Evolutionary conservation across 2,888 invertebrate species (phyloP).

Genomic region (Microctonus hyperodae): DNA sequence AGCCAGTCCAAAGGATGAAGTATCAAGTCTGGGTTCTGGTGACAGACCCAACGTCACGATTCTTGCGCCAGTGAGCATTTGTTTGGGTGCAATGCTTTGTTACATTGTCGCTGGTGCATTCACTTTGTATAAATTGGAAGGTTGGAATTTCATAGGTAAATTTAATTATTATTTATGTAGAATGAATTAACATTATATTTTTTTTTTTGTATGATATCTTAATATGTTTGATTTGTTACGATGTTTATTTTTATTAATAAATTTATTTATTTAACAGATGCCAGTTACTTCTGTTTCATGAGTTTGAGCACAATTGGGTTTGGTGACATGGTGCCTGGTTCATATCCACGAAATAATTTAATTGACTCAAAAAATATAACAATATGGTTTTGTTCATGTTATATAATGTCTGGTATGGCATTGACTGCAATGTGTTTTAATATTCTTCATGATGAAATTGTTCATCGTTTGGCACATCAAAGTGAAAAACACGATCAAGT

Average conservation of each 20-base stretch:
- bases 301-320: conserved; percentile 92
- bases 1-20: conserved; percentile 61
- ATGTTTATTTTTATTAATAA: too few relatives aligned
- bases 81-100: conserved; percentile 87
- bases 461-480: conserved; percentile 80
- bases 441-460: conserved; percentile 87
- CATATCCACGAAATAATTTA: conserved; percentile 67
- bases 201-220: background rate
- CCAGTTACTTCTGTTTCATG: conserved; percentile 91
- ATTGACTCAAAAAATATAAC: conserved; percentile 72
- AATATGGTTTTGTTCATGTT: conserved; percentile 88
- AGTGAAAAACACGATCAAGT: conserved; percentile 68
- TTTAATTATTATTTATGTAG: background rate
- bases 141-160: conserved; percentile 86
- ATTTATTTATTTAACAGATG: conserved; percentile 54
- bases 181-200: background rate
- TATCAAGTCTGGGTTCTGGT: conserved; percentile 67
- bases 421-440: conserved; percentile 91
- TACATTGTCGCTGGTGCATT: conserved; percentile 92
- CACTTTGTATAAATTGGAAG: conserved; percentile 87
- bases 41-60: conserved; percentile 71
- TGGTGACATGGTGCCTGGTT: conserved; percentile 83
- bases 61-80: conserved; percentile 87
- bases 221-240: too few relatives aligned
- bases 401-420: conserved; percentile 86